These are phyloP conservation scores for Tor tambroides DNA, from an alignment of 2,113 vertebrate species.

Conservation along the genomic window DNA sequence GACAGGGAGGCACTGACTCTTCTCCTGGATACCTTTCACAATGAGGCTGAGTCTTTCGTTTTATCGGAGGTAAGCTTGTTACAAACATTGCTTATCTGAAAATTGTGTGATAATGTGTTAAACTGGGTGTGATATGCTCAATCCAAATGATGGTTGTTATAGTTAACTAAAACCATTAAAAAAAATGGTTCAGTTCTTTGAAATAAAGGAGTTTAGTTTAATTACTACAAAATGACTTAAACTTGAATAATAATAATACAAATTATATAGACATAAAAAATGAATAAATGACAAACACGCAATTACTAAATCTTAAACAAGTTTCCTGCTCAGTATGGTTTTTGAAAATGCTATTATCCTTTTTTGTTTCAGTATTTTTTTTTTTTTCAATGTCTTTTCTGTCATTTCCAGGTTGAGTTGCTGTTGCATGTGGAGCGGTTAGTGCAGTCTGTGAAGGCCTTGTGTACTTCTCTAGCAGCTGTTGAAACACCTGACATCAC, in stretches of 20 bases:
- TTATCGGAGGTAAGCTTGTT: slow-evolving; percentile 80
- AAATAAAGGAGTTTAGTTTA: no score
- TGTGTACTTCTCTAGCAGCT: slow-evolving; percentile 89
- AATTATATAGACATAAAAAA: no score
- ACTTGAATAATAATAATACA: no score
- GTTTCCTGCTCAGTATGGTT: no score
- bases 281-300: no score
- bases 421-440: slow-evolving; percentile 86
- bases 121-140: neutral
- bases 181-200: no score
- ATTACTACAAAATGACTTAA: no score
- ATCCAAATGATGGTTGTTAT: neutral
- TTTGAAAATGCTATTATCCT: no score
- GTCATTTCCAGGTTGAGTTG: slow-evolving; percentile 79
- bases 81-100: neutral
- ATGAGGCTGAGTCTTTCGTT: slow-evolving; percentile 89
- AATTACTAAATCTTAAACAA: no score
- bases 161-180: neutral
- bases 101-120: neutral
- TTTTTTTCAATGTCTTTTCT: neutral
- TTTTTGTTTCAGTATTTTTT: neutral
- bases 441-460: slow-evolving; percentile 92
- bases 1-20: slow-evolving; percentile 91
- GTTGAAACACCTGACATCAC: slow-evolving; percentile 94
- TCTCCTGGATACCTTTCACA: slow-evolving; percentile 94